A percentile compares a stretch with the other conserved stretches of the same genome.
Evolutionary conservation across 2,797 vertebrate genomes (phyloP).

Genomic region (Cossypha caffra): DNA sequence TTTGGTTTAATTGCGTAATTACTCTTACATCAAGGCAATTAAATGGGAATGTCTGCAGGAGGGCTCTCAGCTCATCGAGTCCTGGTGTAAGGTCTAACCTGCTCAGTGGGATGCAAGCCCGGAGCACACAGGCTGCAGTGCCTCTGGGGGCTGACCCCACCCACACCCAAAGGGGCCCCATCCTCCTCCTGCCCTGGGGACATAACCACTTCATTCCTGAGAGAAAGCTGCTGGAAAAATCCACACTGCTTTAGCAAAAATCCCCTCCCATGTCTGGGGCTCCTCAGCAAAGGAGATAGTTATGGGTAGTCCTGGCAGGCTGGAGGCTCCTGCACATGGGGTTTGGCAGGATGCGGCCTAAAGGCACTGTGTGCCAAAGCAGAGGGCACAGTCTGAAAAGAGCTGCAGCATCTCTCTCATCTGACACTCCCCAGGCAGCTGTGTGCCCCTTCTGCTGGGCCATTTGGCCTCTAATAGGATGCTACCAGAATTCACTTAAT

Average conservation of each 20-base stretch:
- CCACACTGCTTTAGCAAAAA: not conserved
- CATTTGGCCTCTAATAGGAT: fast-evolving
- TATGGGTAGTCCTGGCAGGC: not conserved
- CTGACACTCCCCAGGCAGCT: not conserved
- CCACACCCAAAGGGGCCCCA: not conserved
- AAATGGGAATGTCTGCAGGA: not conserved
- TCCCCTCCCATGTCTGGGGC: fast-evolving
- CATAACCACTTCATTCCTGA: not conserved
- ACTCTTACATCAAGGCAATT: conserved; percentile 28
- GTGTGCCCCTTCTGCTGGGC: not conserved
- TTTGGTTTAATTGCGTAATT: not conserved
- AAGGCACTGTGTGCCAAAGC: fast-evolving
- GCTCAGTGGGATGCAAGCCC: not conserved
- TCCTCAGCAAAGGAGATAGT: not conserved
- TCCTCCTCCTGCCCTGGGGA: fast-evolving
- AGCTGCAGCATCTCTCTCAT: not conserved
- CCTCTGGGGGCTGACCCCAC: not conserved
- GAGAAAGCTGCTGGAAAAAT: not conserved
- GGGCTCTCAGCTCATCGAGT: not conserved
- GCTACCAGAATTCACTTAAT: not conserved
- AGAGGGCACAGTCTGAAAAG: not conserved
- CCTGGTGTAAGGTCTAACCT: not conserved
- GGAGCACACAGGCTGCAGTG: not conserved
- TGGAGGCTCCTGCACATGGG: not conserved
- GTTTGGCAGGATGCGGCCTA: not conserved